These are phyloP conservation scores for Abramis brama DNA, from an alignment of 2,113 vertebrate species.

Conservation along the genomic window DNA sequence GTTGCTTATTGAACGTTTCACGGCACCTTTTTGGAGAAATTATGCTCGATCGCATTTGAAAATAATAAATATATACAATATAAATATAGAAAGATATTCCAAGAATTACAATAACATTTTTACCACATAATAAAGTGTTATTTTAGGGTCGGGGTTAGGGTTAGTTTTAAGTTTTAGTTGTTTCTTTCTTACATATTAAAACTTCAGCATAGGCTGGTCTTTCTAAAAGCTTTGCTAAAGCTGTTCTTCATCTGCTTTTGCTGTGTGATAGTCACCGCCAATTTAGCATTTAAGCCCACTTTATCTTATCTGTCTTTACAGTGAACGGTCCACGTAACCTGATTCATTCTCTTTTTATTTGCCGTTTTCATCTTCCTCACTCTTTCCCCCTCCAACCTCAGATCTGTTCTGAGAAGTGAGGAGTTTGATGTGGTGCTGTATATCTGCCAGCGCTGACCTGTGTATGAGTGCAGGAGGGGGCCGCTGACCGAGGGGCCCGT, in stretches of 20 bases:
- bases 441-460: conserved; percentile 44
- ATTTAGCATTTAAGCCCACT: conserved; percentile 14
- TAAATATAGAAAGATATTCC: too few species aligned
- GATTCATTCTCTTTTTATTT: conserved; percentile 29
- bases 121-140: too few species aligned
- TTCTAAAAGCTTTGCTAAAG: background rate
- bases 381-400: background rate
- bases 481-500: conserved; percentile 42
- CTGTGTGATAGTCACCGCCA: conserved; percentile 15
- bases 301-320: conserved; percentile 22
- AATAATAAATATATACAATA: too few species aligned
- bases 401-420: background rate
- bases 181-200: background rate
- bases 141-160: too few species aligned
- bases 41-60: too few species aligned
- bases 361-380: conserved; percentile 1
- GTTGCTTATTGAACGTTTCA: too few species aligned
- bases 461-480: conserved; percentile 22
- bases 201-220: background rate
- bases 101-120: too few species aligned
- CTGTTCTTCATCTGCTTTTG: conserved; percentile 7
- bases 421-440: conserved; percentile 25
- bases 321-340: conserved; percentile 9
- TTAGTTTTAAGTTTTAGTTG: too few species aligned
- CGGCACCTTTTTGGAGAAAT: too few species aligned